Conservation (phyloP, 2,113 vertebrate genomes). For the Excalfactoria chinensis region DNA sequence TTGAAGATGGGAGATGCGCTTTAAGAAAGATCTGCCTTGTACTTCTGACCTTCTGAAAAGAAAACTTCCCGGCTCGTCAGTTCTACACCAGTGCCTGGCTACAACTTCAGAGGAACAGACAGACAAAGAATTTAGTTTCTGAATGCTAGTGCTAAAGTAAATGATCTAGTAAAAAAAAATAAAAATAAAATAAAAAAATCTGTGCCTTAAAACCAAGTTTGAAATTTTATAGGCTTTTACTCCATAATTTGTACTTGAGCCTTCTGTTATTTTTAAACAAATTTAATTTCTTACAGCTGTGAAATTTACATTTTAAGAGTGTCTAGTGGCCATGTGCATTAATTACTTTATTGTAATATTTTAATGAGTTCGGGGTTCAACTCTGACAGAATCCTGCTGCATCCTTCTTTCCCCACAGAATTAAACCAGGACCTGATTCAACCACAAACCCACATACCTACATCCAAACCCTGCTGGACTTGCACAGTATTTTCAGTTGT, state of each 20-base stretch:
- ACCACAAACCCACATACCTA: not conserved
- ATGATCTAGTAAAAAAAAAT: not conserved
- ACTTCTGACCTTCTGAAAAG: not conserved
- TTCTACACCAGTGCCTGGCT: not conserved
- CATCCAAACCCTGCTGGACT: not conserved
- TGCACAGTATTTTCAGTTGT: not conserved
- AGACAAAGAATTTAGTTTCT: conserved; percentile 11
- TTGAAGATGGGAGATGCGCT: not conserved
- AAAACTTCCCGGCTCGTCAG: not conserved
- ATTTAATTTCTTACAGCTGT: conserved; percentile 76
- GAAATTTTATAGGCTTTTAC: conserved; percentile 73
- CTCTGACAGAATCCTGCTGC: conserved; percentile 58
- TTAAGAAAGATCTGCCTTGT: not conserved
- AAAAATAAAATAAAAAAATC: not conserved
- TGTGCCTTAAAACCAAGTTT: conserved; percentile 69
- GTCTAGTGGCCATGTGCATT: conserved; percentile 74
- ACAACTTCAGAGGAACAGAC: not conserved
- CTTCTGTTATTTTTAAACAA: conserved; percentile 78
- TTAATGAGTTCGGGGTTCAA: conserved; percentile 75
- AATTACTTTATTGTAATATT: conserved; percentile 76
- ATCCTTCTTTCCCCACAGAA: conserved; percentile 62
- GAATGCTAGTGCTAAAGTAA: not conserved
- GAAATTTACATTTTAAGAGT: conserved; percentile 77
- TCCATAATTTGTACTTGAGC: conserved; percentile 67
- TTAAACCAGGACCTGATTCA: conserved; percentile 46